phyloP scores from a whole-genome alignment of 2,113 vertebrate species.

The Sorex araneus region DNA sequence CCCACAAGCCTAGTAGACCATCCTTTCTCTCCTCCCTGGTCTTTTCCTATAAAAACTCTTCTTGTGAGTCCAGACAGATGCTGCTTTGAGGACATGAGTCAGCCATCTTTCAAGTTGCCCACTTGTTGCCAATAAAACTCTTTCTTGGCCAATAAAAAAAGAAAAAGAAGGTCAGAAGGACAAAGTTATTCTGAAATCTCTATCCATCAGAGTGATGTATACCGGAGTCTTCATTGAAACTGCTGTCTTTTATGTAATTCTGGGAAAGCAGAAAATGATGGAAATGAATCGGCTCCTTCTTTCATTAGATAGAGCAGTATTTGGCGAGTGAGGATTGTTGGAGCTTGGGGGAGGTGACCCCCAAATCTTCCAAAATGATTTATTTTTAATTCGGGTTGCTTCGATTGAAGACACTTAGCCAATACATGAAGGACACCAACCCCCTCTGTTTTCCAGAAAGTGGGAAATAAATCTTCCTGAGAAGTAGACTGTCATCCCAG shows the following conservation, averaged over 20 bases:
- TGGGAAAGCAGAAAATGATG: conserved; percentile 32
- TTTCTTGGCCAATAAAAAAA: too few relatives aligned
- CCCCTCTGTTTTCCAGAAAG: background rate
- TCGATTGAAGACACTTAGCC: background rate
- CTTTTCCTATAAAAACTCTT: too few relatives aligned
- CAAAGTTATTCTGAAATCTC: conserved; percentile 33
- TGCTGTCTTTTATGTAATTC: conserved; percentile 5
- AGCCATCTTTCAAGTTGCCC: too few relatives aligned
- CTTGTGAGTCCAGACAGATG: too few relatives aligned
- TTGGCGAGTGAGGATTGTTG: background rate
- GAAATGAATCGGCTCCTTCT: background rate
- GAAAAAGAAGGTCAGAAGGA: background rate
- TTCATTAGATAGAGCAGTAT: conserved; percentile 23
- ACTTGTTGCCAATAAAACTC: too few relatives aligned
- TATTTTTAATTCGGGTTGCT: background rate
- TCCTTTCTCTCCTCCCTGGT: too few relatives aligned
- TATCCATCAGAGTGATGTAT: background rate
- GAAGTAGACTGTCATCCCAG: background rate
- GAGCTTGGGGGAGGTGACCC: background rate
- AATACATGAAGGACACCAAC: background rate
- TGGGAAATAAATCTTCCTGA: background rate
- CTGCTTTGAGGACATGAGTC: too few relatives aligned
- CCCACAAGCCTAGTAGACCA: too few relatives aligned
- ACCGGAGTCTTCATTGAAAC: background rate
- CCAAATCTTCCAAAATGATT: background rate